Evolutionary conservation across 2,888 invertebrate species (phyloP), one percentile per base, ranked within the genome.

Genomic region (Agelastica alni): DNA sequence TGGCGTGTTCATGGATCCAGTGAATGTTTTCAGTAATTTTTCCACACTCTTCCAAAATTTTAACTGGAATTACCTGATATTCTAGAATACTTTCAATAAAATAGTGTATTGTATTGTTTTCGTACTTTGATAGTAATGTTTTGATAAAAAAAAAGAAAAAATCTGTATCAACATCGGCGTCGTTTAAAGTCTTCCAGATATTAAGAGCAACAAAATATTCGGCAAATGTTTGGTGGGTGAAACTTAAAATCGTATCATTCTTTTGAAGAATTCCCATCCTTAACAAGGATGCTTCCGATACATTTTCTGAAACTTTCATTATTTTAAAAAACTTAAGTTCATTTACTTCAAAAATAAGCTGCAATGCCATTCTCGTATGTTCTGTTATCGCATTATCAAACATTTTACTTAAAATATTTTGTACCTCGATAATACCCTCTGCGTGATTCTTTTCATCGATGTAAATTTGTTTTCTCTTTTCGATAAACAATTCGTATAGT

Each of bases 401-500:
- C 6, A 26, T 6, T 2, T 45, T 9, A 5, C 5, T 17, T 7
- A 46, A 6, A 1, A 32, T 10, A 39, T 32, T 30, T 13, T 30
- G 9, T 28, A 39, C 9, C 0, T 18, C 7, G 1, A 18, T 3
- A 36, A 17, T 44, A 10, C 51, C 42, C 5, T n/a, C 10, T 1
- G 43, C 16, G 26, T 46, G 18, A n/a, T 36, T 26, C 17, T 45
- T 52, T 3, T 48, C 48, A 10, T 48, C 39, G n/a, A 48, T 39
- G 17, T 37, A 48, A 12, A 41, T 48, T 17, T 48, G 7, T n/a
- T 31, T 28, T 30, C 46, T 52, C 12, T 46, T 45, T 16, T 52
- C 28, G 6, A 52, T 28, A n/a, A 52, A 52, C 17, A 13, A 22
- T 2, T 37, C 34, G 26, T 47, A 47, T 18, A 47, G 14, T 12